Evolutionary conservation across 2,113 vertebrate genomes (phyloP), one percentile per base, ranked within the genome.

Genomic region (Emydocephalus ijimae): DNA sequence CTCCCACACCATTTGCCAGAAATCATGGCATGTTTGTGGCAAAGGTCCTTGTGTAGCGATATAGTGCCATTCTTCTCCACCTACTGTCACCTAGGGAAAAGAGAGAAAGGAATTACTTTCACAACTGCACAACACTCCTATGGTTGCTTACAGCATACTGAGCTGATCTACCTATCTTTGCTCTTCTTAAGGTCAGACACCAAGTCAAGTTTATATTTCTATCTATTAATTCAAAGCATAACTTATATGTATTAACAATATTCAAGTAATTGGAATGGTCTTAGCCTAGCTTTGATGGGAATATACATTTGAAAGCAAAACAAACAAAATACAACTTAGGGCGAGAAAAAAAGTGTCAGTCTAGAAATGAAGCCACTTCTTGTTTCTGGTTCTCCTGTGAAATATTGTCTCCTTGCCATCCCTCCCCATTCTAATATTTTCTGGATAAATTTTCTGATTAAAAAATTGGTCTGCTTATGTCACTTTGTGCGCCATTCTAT

Each of bases 1-100:
- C 95, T 99, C 98, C 99, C 99, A 99, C 74, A 99, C 98, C 99
- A 99, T 99, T 97, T 99, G 99, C 99, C 99, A 99, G 97, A 99
- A 99, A 96, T 99, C 99, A 4, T 98, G 98, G 96, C 98, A 99
- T 0, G 99, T 99, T 95, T 98, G 98, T 39, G 98, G 98, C 88
- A 99, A 96, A 20, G 99, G 99, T 55, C 99, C 99, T 96, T 99
- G 99, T 26, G 99, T 99, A 95, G 98, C 98, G 1, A 99, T 99
- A 96, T 99, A 99, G 96, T 99, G 98, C 99, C 98, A 99, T 94
- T 99, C 98, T 94, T 98, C 98, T 93, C 98, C 98, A 92, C 98
- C 98, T 92, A 99, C 98, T 93, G 97, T 98, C 96, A 99, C 98
- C 99, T 99, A 96, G 12, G 24, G 52, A n/a, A 87, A 29, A 85